These are phyloP conservation scores for Syndactyla subalaris DNA, from an alignment of 2,797 vertebrate genomes.

Conservation along the genomic window DNA sequence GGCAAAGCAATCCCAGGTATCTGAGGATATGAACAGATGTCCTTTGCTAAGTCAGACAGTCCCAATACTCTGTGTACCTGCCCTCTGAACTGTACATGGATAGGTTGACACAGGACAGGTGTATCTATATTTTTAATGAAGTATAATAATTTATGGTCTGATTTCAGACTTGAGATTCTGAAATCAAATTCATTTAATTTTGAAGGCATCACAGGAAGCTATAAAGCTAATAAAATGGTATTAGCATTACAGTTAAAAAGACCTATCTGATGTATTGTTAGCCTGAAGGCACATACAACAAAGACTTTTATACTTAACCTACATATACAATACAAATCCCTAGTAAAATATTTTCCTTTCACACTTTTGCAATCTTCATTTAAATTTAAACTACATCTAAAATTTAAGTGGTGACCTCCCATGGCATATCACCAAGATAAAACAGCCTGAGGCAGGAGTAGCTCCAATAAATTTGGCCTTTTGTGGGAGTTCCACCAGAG, in stretches of 20 bases:
- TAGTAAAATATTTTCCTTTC: conserved; percentile 26
- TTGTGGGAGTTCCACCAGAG: conserved; percentile 21
- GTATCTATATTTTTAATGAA: background rate
- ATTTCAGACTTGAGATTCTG: background rate
- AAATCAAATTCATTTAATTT: background rate
- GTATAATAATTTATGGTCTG: background rate
- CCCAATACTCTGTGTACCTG: background rate
- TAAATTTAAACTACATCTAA: conserved; percentile 51
- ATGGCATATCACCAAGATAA: conserved; percentile 13
- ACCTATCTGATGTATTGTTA: background rate
- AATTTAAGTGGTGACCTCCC: conserved; percentile 41
- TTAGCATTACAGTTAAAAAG: background rate
- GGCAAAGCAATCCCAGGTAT: background rate
- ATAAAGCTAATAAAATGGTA: conserved; percentile 14
- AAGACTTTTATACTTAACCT: background rate
- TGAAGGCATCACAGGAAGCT: background rate
- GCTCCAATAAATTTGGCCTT: conserved; percentile 56
- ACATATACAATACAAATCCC: background rate
- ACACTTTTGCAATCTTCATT: conserved; percentile 27
- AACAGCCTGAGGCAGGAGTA: conserved; percentile 12
- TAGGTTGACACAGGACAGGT: background rate
- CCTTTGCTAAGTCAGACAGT: background rate
- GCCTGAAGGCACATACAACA: background rate
- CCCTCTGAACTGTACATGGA: background rate
- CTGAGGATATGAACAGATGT: background rate